Conservation (phyloP, 1,140 invertebrate species). For the Eufriesea mexicana region DNA sequence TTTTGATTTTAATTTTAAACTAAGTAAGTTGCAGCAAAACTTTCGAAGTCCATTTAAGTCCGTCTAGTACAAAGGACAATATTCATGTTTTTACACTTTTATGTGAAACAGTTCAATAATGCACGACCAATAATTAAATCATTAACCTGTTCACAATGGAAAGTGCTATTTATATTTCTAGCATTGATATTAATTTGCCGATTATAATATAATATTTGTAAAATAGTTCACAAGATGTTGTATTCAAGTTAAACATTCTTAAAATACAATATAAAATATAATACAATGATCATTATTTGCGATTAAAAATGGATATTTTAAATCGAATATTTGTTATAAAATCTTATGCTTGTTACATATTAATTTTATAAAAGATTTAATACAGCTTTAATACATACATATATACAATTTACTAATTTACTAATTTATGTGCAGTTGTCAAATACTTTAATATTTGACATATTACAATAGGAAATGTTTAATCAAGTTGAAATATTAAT, state of each 20-base stretch:
- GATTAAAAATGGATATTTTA: conserved; percentile 12
- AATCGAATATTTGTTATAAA: background rate
- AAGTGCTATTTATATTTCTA: conserved; percentile 10
- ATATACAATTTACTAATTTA: background rate
- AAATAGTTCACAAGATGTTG: background rate
- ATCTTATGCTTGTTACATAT: background rate
- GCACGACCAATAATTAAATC: conserved; percentile 33
- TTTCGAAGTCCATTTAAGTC: background rate
- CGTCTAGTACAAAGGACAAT: background rate
- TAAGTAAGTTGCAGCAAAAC: background rate
- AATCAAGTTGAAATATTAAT: background rate
- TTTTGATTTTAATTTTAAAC: conserved; percentile 5
- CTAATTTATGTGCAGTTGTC: background rate
- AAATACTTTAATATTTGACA: too few species aligned
- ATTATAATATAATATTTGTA: background rate
- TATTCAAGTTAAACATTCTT: background rate
- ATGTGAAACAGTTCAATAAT: conserved; percentile 5
- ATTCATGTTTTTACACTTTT: conserved; percentile 27
- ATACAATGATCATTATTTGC: conserved; percentile 3
- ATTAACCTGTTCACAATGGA: conserved; percentile 24
- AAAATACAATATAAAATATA: background rate
- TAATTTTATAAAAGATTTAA: background rate
- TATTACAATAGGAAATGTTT: background rate
- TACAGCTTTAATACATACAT: background rate
- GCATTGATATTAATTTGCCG: background rate